These are phyloP conservation scores for Heliconius sara DNA, from an alignment of 2,888 invertebrate species.

Conservation along the genomic window DNA sequence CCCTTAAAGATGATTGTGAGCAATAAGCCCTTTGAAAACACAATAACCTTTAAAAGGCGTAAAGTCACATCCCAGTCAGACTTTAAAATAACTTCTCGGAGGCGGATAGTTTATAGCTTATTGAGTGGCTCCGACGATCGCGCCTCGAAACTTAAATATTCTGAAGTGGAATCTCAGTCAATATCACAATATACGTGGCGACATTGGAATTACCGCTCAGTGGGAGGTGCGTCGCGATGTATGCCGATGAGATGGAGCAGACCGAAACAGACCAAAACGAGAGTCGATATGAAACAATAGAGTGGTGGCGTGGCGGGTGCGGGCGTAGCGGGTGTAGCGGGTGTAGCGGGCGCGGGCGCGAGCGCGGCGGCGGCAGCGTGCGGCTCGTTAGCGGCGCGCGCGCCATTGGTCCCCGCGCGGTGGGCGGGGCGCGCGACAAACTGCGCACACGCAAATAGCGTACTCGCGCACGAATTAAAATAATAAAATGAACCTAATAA, in stretches of 20 bases:
- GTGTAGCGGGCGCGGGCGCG: conserved; percentile 52
- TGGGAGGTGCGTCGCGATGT: conserved; percentile 73
- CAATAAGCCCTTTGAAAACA: conserved; percentile 71
- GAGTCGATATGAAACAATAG: conserved; percentile 78
- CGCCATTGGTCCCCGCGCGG: conserved; percentile 64
- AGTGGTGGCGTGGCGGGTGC: conserved; percentile 58
- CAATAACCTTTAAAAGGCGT: conserved; percentile 83
- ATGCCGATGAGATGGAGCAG: conserved; percentile 65
- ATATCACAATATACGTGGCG: conserved; percentile 79
- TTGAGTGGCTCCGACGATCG: conserved; percentile 81
- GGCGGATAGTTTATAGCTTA: conserved; percentile 83
- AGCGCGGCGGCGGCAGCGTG: conserved; percentile 53
- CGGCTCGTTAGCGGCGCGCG: conserved; percentile 49
- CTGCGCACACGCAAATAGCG: conserved; percentile 84
- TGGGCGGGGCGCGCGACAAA: conserved; percentile 77
- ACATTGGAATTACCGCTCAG: conserved; percentile 82
- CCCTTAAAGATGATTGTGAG: conserved; percentile 39
- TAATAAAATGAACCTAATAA: conserved; percentile 83
- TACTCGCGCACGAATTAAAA: conserved; percentile 83
- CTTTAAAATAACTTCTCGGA: conserved; percentile 81
- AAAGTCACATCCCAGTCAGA: conserved; percentile 76
- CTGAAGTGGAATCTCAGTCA: conserved; percentile 79
- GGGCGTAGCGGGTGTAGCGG: conserved; percentile 48
- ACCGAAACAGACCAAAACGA: conserved; percentile 72
- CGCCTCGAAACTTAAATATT: conserved; percentile 78